Evolutionary conservation across 1,140 invertebrate genomes (phyloP).

Genomic region (Drosophila azteca): DNA sequence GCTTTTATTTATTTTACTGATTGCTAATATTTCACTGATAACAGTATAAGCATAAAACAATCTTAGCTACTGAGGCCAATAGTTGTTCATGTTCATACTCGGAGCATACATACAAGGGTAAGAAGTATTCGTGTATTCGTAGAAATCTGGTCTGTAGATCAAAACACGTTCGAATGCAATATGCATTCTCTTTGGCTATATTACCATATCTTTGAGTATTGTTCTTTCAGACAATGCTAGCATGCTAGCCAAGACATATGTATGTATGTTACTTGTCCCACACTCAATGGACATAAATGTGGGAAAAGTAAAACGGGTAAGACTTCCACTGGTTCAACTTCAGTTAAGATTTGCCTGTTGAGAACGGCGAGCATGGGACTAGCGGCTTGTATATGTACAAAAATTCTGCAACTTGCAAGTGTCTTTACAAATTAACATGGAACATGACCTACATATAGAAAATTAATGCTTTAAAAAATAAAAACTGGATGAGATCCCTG

Average conservation of each 20-base stretch:
- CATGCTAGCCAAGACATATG: no score
- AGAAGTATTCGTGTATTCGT: no score
- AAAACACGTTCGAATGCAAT: no score
- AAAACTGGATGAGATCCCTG: background rate
- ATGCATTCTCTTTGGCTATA: no score
- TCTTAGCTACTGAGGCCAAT: background rate
- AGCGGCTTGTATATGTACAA: constrained; percentile 44
- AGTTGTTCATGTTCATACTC: background rate
- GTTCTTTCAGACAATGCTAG: no score
- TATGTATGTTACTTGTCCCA: constrained; percentile 20
- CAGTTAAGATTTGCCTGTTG: background rate
- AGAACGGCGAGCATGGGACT: constrained; percentile 52
- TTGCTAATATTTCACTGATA: constrained; percentile 29
- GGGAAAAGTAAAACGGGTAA: constrained; percentile 47
- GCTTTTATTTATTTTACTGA: constrained; percentile 32
- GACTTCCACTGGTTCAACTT: constrained; percentile 31
- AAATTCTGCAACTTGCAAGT: constrained; percentile 63
- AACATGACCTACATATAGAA: background rate
- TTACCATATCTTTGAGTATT: no score
- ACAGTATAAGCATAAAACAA: constrained; percentile 11
- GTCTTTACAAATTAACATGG: constrained; percentile 5
- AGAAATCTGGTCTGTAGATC: no score
- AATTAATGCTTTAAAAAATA: no score
- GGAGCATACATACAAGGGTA: constrained; percentile 17
- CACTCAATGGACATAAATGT: constrained; percentile 29